A percentile compares a stretch with the other conserved stretches of the same genome.
These are phyloP conservation scores for Acleris laterana DNA, from an alignment of 2,888 invertebrate genomes.

Conservation along the genomic window DNA sequence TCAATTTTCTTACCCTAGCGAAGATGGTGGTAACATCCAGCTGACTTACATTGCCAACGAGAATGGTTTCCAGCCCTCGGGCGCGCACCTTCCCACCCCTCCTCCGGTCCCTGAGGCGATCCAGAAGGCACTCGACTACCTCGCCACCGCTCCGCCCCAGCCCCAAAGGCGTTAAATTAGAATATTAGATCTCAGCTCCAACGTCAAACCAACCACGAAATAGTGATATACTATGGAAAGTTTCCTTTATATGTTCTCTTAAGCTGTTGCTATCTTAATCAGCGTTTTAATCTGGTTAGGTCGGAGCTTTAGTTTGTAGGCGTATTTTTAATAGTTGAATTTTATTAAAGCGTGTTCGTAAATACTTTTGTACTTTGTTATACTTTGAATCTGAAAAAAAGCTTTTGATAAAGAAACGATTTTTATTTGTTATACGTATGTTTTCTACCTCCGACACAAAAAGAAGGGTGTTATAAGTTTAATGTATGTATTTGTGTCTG, in stretches of 20 bases:
- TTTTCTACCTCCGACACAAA: too few species aligned
- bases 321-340: slow-evolving; percentile 1
- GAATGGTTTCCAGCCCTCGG: slow-evolving; percentile 87
- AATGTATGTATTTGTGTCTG: too few species aligned
- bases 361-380: background rate
- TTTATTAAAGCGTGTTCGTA: background rate
- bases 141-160: slow-evolving; percentile 86
- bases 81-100: slow-evolving; percentile 86
- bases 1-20: slow-evolving; percentile 85
- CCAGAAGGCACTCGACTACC: slow-evolving; percentile 86
- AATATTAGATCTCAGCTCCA: slow-evolving; percentile 10
- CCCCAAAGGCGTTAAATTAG: slow-evolving; percentile 52
- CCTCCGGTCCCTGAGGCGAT: slow-evolving; percentile 89
- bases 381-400: background rate
- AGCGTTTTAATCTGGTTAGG: too few species aligned
- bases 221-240: too few species aligned
- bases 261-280: too few species aligned
- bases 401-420: background rate
- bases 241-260: too few species aligned
- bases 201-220: too few species aligned
- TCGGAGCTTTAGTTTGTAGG: too few species aligned
- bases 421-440: too few species aligned
- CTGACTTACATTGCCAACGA: slow-evolving; percentile 88
- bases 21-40: slow-evolving; percentile 85
- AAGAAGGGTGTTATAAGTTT: too few species aligned